Evolutionary conservation across 2,888 invertebrate species (phyloP).

Genomic region (Timema podura): DNA sequence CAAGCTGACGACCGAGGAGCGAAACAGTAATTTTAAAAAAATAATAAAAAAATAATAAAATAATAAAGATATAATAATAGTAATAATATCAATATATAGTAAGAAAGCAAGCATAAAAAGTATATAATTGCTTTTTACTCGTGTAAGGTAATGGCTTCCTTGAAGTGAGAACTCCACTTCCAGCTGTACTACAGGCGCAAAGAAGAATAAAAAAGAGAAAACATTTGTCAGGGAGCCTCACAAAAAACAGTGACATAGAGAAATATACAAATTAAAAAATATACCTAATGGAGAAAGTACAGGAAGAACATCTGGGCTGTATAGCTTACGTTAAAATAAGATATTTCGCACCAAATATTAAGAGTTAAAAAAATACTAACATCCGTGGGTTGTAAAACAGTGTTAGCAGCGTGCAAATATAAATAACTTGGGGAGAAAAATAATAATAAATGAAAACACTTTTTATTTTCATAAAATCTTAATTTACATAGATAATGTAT

Average conservation of each 20-base stretch:
- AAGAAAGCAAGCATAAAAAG: conserved; percentile 32
- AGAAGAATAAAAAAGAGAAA: conserved; percentile 22
- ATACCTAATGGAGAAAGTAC: too few species aligned
- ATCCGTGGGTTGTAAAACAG: too few species aligned
- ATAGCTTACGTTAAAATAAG: too few species aligned
- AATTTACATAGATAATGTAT: too few species aligned
- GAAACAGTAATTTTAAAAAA: conserved; percentile 13
- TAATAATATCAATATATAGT: conserved; percentile 23
- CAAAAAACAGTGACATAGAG: conserved; percentile 8
- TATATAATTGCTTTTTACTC: conserved; percentile 56
- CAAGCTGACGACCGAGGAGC: conserved; percentile 22
- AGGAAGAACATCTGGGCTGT: too few species aligned
- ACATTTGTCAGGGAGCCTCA: conserved; percentile 24
- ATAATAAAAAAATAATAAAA: conserved; percentile 21
- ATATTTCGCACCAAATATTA: too few species aligned
- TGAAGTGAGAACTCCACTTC: conserved; percentile 96
- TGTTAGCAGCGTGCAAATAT: conserved; percentile 9
- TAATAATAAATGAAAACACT: not conserved
- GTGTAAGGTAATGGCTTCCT: conserved; percentile 87
- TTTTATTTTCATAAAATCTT: too few species aligned
- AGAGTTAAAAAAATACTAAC: conserved; percentile 7
- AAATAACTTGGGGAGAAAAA: conserved; percentile 7
- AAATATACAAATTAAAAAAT: conserved; percentile 14
- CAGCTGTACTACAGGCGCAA: conserved; percentile 68
- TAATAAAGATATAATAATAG: conserved; percentile 15